phyloP scores from a whole-genome alignment of 1,140 invertebrate genomes.

The Mamestra configurata region DNA sequence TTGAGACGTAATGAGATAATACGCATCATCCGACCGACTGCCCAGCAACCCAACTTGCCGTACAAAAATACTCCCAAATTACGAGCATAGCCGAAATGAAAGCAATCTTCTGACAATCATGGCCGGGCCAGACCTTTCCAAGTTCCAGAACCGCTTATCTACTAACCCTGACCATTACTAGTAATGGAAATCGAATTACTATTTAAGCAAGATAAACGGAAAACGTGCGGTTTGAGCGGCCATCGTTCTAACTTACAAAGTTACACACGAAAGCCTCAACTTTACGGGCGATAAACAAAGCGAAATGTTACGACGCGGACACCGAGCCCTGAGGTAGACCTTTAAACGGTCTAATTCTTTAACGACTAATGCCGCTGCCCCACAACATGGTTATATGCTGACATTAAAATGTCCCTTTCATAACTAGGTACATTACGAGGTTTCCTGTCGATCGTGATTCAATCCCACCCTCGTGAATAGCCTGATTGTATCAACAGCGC shows the following conservation, averaged over 20 bases:
- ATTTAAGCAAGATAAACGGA: slow-evolving; percentile 75
- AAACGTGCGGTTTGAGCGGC: slow-evolving; percentile 62
- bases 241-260: slow-evolving; percentile 50
- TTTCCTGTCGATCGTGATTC: neutral
- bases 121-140: slow-evolving; percentile 57
- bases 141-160: slow-evolving; percentile 72
- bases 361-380: slow-evolving; percentile 11
- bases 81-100: slow-evolving; percentile 64
- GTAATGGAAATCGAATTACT: slow-evolving; percentile 81
- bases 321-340: neutral
- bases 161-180: slow-evolving; percentile 70
- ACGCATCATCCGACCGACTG: slow-evolving; percentile 54
- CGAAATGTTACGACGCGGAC: slow-evolving; percentile 20
- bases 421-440: slow-evolving; percentile 9
- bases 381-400: neutral
- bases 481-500: neutral
- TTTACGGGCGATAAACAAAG: slow-evolving; percentile 49
- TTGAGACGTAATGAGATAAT: slow-evolving; percentile 64
- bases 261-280: slow-evolving; percentile 55
- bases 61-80: slow-evolving; percentile 70
- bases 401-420: slow-evolving; percentile 22
- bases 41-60: slow-evolving; percentile 50
- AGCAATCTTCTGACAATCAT: slow-evolving; percentile 72
- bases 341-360: slow-evolving; percentile 6
- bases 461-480: neutral